Conservation (phyloP, 2,797 vertebrate species). For the Dendrocincla tyrannina region DNA sequence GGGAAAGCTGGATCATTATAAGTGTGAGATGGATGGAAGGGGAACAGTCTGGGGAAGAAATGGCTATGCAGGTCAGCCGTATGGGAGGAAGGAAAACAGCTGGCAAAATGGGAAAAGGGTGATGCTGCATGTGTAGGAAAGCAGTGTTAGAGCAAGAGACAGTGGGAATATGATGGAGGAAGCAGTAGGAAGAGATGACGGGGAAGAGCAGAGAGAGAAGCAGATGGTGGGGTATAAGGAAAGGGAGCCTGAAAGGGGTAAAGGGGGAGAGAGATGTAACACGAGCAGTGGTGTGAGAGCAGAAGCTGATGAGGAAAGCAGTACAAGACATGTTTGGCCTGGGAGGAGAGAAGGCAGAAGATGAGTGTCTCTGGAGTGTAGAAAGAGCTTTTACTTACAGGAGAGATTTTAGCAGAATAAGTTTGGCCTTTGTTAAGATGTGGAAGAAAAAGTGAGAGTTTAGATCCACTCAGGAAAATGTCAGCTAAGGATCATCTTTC, state of each 20-base stretch:
- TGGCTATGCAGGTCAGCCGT: not conserved
- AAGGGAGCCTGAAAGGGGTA: not conserved
- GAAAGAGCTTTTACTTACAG: not conserved
- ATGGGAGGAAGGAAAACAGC: not conserved
- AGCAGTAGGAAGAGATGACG: not conserved
- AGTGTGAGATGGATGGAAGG: not conserved
- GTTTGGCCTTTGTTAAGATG: not conserved
- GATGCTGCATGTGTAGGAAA: not conserved
- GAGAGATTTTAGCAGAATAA: not conserved
- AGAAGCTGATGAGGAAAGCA: not conserved
- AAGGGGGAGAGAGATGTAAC: not conserved
- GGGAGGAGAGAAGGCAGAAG: not conserved
- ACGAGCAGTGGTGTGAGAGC: not conserved
- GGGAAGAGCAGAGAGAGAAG: not conserved
- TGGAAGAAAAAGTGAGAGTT: not conserved
- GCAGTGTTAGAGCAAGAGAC: not conserved
- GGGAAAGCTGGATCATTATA: not conserved
- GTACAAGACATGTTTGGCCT: not conserved
- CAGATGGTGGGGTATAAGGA: fast-evolving
- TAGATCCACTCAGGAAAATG: not conserved
- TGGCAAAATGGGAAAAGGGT: not conserved
- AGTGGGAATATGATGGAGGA: not conserved
- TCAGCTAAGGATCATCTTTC: not conserved
- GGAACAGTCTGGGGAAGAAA: not conserved
- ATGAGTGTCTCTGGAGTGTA: not conserved